phyloP scores from a whole-genome alignment of 2,888 invertebrate species.

The Amblyjoppa proteus region DNA sequence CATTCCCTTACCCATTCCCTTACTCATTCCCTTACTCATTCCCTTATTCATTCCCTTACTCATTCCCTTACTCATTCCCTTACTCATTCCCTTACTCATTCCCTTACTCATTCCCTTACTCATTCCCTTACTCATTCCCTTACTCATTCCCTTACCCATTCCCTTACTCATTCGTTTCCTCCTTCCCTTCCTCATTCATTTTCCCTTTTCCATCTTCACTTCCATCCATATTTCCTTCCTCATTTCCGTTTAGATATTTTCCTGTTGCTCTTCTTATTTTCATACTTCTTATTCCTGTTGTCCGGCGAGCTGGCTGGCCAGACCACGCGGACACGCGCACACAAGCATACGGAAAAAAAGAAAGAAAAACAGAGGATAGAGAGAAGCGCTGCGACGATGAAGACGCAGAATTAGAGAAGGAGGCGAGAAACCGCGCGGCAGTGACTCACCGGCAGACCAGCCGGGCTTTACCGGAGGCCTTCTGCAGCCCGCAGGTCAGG shows the following conservation, averaged over 20 bases:
- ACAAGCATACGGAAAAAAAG: slow-evolving; percentile 43
- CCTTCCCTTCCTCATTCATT: background rate
- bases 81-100: no score
- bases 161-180: background rate
- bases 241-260: background rate
- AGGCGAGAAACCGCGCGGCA: slow-evolving; percentile 61
- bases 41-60: no score
- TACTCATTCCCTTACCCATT: no score
- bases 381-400: slow-evolving; percentile 39
- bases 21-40: no score
- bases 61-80: no score
- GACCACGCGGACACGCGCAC: slow-evolving; percentile 32
- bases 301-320: slow-evolving; percentile 52
- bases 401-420: slow-evolving; percentile 30
- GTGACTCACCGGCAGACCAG: slow-evolving; percentile 81
- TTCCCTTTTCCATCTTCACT: background rate
- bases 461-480: slow-evolving; percentile 77
- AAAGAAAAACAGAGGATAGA: slow-evolving; percentile 40
- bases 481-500: slow-evolving; percentile 78
- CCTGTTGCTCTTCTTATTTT: slow-evolving; percentile 24
- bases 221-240: slow-evolving; percentile 28
- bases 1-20: no score
- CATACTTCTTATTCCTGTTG: slow-evolving; percentile 40
- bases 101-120: no score
- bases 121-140: no score